Base-by-base conservation (phyloP, 2,797 vertebrate species). In the Antennarius maculatus region DNA sequence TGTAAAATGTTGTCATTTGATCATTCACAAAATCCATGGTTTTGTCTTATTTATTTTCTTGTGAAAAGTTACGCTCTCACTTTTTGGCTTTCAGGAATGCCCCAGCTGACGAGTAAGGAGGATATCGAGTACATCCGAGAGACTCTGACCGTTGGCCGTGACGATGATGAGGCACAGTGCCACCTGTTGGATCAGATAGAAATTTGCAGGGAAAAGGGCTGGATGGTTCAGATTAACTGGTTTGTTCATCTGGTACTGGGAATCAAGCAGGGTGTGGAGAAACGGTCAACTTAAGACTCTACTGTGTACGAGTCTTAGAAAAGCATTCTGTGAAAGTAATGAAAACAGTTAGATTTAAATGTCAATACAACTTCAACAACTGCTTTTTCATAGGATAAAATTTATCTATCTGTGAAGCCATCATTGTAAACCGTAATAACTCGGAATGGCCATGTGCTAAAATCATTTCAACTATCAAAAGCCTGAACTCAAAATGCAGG, bases 171-270 rank as follows among this genome's bases (percentile, higher is more conserved):
- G 23, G 97, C 97, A 3, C 94, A 97, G 87, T 96, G 94, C 81
- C 95, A 99, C 92, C 96, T 99, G 45, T 92, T 99, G 78, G 97
- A 99, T 76, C 97, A 99, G 88, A 99, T 99, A 4, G 98, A 99
- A 87, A 96, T 99, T 76, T 99, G 98, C 89, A 93, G 97, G 85
- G 98, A 99, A 86, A 99, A 99, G 79, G 98, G 97, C 62, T 99
- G 98, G 98, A 98, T 97, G 5, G 97, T 99, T 60, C 97, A 99
- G 84, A 96, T 98, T 80, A 99, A 98, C 88, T 99, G 98, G 98
- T 99, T 99, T 84, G 92, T 99, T 54, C 98, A 99, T 71, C 93
- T 99, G 88, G 97, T 99, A 69, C 93, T 99, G 54, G 97, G 98
- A 61, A 98, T 98, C 88, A 99, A 99, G 79, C 97, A 99, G 91